A percentile compares a stretch with the other conserved stretches of the same genome.
phyloP scores from a whole-genome alignment of 2,113 vertebrate species.

The Machaerirhynchus nigripectus region DNA sequence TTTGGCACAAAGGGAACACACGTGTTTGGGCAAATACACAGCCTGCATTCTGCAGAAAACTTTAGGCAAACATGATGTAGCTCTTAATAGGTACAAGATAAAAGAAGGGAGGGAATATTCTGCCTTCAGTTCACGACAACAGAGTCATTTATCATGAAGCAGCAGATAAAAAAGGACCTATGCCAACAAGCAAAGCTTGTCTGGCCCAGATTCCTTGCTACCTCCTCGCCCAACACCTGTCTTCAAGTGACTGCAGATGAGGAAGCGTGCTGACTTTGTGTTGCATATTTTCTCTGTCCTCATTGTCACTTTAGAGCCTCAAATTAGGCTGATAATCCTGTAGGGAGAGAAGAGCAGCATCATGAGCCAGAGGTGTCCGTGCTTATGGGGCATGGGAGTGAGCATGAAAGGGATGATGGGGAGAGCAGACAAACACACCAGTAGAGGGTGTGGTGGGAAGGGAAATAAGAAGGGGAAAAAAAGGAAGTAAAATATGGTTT shows the following conservation, averaged over 20 bases:
- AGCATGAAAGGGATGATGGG: neutral
- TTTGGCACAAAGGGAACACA: neutral
- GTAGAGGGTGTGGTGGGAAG: neutral
- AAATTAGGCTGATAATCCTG: neutral
- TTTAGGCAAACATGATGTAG: neutral
- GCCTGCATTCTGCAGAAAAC: neutral
- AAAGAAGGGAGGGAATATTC: neutral
- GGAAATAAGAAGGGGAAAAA: neutral
- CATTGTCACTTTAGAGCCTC: neutral
- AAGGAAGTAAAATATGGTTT: neutral
- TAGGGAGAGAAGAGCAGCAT: neutral
- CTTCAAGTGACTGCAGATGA: neutral
- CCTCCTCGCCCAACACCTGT: neutral
- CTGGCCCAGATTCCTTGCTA: neutral
- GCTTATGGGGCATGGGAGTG: neutral
- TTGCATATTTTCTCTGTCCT: neutral
- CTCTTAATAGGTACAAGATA: neutral
- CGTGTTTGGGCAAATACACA: neutral
- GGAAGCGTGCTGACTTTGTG: neutral
- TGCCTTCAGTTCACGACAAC: neutral
- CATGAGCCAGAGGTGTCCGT: accelerated
- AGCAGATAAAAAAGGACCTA: neutral
- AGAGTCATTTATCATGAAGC: neutral
- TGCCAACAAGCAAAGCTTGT: neutral
- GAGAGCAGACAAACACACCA: neutral